Evolutionary conservation across 2,113 vertebrate species (phyloP), one percentile per base, ranked within the genome.

Genomic region (Gopherus flavomarginatus): DNA sequence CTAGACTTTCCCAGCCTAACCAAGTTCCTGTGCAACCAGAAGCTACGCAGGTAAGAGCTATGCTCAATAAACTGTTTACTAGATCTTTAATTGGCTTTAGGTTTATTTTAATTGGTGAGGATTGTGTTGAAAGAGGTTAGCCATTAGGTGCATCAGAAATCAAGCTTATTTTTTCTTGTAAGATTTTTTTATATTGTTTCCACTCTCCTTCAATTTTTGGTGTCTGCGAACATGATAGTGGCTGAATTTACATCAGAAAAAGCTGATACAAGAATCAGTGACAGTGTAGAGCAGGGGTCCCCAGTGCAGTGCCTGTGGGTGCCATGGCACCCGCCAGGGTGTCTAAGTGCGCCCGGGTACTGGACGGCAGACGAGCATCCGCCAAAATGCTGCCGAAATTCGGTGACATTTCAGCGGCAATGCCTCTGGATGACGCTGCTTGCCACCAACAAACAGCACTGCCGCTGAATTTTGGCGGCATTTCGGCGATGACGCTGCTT

Each of bases 11-110:
- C 91, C 99, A 99, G 72, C 97, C 99, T 90, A 98, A 92, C 97
- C 98, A 98, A 93, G 98, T 99, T 97, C 94, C 99, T 91, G 99
- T 99, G 97, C 98, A 99, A 94, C 98, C 98, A 90, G 99, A 99
- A 98, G 98, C 99, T 77, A 98, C 99, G 69, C 99, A 99, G 98
- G 99, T 99, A 98, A 98, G 98, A 90, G 83, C 75, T 42, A 53
- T 31, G 19, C 52, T 87, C 1, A 81, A 11, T 90, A 88, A 89
- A 88, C 56, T 59, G 3, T 85, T 19, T 5, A 52, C 83, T 78
- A 56, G n/a, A 12, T 93, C 86, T 92, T 44, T 75, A 85, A 81
- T 83, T 86, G 16, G 27, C 44, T 90, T 93, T 54, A 38, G 1
- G 57, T 92, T 93, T 42, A 42, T 56, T 65, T 31, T 14, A 21